Percentiles rank a stretch among this genome's conserved stretches.
Conservation (phyloP, 2,113 vertebrate species). For the Tetraodon nigroviridis region DNA sequence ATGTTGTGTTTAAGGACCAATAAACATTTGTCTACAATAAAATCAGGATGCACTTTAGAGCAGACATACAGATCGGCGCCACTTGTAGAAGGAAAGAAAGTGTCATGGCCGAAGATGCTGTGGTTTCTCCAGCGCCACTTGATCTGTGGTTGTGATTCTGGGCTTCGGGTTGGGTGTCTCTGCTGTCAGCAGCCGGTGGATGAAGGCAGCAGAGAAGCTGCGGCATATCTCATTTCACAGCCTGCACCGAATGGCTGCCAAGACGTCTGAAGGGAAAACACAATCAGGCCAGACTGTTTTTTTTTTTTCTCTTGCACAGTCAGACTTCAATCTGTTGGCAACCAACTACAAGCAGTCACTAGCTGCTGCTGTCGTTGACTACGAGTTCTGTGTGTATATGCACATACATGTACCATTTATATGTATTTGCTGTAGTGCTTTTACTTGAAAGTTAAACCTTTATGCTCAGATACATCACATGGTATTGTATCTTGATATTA, state of each 20-base stretch:
- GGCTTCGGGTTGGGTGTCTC: not conserved
- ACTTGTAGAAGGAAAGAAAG: not conserved
- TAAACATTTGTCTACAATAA: conserved; percentile 15
- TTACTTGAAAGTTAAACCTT: not conserved
- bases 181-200: conserved; percentile 28
- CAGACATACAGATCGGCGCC: conserved; percentile 8
- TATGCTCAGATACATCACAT: conserved; percentile 2
- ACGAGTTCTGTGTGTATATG: too few species aligned
- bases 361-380: conserved; percentile 19
- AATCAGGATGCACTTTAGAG: conserved; percentile 2
- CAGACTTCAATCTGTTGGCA: not conserved
- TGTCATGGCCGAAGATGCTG: conserved; percentile 2
- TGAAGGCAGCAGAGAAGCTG: conserved; percentile 43
- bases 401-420: too few species aligned
- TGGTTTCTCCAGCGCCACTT: conserved; percentile 30
- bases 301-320: not conserved
- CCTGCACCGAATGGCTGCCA: conserved; percentile 56
- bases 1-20: conserved; percentile 23
- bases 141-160: conserved; percentile 23
- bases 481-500: not conserved
- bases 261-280: conserved; percentile 50
- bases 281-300: conserved; percentile 43
- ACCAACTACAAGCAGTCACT: not conserved
- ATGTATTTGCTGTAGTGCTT: too few species aligned
- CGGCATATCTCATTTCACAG: conserved; percentile 59